A percentile compares a stretch with the other conserved stretches of the same genome.
phyloP scores from a whole-genome alignment of 2,888 invertebrate genomes.

The Sinhomidia bicolor region DNA sequence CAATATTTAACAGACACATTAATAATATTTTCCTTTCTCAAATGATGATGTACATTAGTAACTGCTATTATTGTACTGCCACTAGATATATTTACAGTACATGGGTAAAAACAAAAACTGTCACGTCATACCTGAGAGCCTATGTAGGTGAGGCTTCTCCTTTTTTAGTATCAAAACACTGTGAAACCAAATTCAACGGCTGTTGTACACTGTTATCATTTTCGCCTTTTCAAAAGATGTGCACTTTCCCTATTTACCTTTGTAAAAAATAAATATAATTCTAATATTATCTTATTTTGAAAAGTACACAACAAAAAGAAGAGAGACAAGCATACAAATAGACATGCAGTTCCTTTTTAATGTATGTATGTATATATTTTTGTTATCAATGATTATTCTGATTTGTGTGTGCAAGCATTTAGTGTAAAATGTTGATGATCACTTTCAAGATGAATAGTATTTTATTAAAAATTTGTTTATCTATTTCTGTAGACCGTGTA shows the following conservation, averaged over 20 bases:
- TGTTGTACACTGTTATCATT: neutral
- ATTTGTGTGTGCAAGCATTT: neutral
- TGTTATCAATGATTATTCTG: neutral
- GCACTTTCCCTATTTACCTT: slow-evolving; percentile 40
- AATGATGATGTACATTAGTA: neutral
- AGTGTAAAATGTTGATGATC: slow-evolving; percentile 3
- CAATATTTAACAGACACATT: neutral
- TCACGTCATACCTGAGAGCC: slow-evolving; percentile 68
- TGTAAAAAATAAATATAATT: neutral
- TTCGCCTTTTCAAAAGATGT: neutral
- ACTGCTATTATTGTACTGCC: neutral
- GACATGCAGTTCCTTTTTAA: neutral
- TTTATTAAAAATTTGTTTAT: neutral
- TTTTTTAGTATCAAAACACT: slow-evolving; percentile 5
- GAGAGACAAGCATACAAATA: slow-evolving; percentile 1
- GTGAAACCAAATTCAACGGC: slow-evolving; percentile 21
- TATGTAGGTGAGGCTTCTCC: slow-evolving; percentile 59
- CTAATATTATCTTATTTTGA: neutral
- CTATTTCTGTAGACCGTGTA: neutral
- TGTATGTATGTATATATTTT: too few relatives aligned
- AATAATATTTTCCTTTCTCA: neutral
- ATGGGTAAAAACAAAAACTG: slow-evolving; percentile 52
- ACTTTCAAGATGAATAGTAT: neutral
- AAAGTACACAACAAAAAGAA: neutral
- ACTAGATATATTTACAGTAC: slow-evolving; percentile 21